Conservation (phyloP, 2,797 vertebrate genomes). For the Pogoniulus pusillus region DNA sequence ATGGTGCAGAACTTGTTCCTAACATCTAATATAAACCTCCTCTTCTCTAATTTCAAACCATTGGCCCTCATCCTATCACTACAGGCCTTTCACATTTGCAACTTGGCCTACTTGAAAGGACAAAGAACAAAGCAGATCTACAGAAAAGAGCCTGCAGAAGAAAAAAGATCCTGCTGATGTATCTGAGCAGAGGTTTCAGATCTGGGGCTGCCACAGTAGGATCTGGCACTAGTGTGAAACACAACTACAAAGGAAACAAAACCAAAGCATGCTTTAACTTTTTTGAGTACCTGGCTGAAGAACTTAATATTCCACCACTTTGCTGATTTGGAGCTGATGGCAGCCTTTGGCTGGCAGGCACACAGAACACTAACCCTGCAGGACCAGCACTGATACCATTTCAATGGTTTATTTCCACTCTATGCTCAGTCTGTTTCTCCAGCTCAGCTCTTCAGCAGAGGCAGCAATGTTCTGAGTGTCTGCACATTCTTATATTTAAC, state of each 20-base stretch:
- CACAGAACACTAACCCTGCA: background rate
- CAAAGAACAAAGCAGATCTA: too few relatives aligned
- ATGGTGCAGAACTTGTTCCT: too few relatives aligned
- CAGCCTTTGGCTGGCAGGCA: background rate
- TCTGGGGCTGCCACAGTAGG: background rate
- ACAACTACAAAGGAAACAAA: background rate
- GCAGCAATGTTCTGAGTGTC: background rate
- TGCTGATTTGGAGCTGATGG: too few relatives aligned
- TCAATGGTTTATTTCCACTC: background rate
- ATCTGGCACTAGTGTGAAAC: background rate
- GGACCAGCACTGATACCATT: rapidly evolving
- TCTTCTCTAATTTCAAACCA: too few relatives aligned
- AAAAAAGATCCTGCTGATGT: too few relatives aligned
- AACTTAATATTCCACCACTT: background rate
- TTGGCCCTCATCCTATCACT: too few relatives aligned
- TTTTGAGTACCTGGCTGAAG: background rate
- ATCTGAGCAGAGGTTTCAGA: background rate
- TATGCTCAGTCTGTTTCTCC: background rate
- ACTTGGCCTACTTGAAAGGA: too few relatives aligned
- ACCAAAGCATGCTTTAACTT: background rate
- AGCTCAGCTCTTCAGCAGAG: background rate
- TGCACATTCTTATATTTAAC: background rate
- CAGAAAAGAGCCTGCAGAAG: too few relatives aligned
- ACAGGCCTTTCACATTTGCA: too few relatives aligned
- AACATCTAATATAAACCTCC: too few relatives aligned